Base-by-base conservation (phyloP, 1,140 invertebrate genomes). In the Chlorops oryzae region DNA sequence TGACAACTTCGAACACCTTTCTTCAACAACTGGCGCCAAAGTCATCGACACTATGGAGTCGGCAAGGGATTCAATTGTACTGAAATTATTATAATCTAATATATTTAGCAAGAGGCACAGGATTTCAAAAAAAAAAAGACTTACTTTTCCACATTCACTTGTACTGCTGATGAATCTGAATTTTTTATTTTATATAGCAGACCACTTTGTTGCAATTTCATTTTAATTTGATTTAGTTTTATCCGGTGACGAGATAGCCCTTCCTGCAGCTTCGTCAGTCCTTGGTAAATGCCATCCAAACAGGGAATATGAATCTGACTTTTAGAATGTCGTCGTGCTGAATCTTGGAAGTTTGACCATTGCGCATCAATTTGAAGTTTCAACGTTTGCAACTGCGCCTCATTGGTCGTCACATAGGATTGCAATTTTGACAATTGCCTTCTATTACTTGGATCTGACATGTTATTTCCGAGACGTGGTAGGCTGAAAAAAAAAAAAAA, bases 211-310 rank as follows among this genome's bases (percentile, higher is more conserved):
- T 66, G 66, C 2, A 73, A 35, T 42, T 57, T 65, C 0, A 56
- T n/a, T 44, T 74, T 74, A 6, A 80, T 65, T 7, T 68, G 68
- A 41, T 74, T 73, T 2, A 80, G 62, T 5, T 74, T 59, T 0
- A 56, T 59, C 12, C 65, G 58, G 47, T 83, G 80, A 40, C 78
- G 73, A 15, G 75, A 73, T 3, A 82, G 56, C 13, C 81, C 75
- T 45, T 82, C 81, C 54, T 79, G 79, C 32, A 85, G 80, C 25
- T 75, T 77, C 9, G 82, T 78, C 51, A 86, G 73, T 0, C 81
- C 77, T 61, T 84, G 80, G 64, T 84, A 86, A 4, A 86, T 78
- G 22, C 79, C 76, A 60, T 86, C 83, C 52, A 85, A 59, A 2
- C 78, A 80, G 2, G 79, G 78, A 55, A 82, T 78, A 58, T 74